Base-by-base conservation (phyloP, 2,113 vertebrate genomes). In the Salvelinus fontinalis region DNA sequence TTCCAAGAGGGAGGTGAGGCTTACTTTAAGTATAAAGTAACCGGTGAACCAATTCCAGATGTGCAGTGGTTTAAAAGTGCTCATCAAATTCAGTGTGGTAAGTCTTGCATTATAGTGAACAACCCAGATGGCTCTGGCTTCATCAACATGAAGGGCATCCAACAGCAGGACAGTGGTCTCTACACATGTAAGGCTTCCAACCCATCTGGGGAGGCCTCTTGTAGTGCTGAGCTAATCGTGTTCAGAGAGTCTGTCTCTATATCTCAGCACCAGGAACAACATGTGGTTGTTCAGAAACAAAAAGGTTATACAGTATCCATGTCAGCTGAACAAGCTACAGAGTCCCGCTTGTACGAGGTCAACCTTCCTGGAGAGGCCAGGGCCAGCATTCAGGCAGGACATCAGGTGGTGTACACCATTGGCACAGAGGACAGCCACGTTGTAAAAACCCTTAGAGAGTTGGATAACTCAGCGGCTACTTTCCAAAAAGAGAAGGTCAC, bases 31-130 rank as follows among this genome's bases (percentile, higher is more conserved):
- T 97, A 96, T 81, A 77, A 74, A 0, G 90, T 93, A 11, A 49
- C 70, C 24, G 96, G 95, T 9, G 87, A 94, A 24, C 96, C 95
- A 0, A 5, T 70, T 4, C 95, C 96, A 0, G 77, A 86, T 0
- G 84, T 97, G 34, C 89, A 88, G 20, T 97, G 97, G 96, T 95
- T 95, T 87, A 96, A 87, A 73, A 95, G 91, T 6, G 89, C 80
- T 0, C 66, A 87, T 66, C 92, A 90, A 79, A 90, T 97, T 78
- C 91, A 89, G 74, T 86, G 94, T 0, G 90, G 84, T 39, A 85
- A 77, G 0, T 91, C 78, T 49, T 92, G 39, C 29, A 90, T 92
- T 24, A 68, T 96, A 51, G 85, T 83, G 77, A 86, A 93, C 59
- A 92, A 91, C 20, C 76, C 91, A 0, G 95, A 95, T 0, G 94